Evolutionary conservation across 2,888 invertebrate genomes (phyloP), one percentile per base, ranked within the genome.

Genomic region (Tuberolachnus salignus): DNA sequence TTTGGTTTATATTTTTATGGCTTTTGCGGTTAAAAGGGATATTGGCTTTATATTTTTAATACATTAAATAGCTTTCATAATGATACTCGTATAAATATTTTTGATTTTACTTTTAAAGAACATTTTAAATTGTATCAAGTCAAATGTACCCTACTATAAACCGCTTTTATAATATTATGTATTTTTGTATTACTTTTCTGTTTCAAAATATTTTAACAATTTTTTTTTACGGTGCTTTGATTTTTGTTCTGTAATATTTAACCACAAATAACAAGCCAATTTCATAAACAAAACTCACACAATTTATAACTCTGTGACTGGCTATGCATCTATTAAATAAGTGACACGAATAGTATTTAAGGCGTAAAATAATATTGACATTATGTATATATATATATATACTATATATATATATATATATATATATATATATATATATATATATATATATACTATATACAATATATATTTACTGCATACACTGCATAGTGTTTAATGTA

Each of bases 181-280:
- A 53, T 64, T 74, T 74, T 74, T 53, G 73, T 74, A 63, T 74
- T 53, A 78, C 67, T 67, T 78, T 78, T 78, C 69, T 78, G 78
- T 74, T 69, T 49, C 9, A 67, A 26, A 16, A 51, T 59, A 1
- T 69, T 51, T 34, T 59, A 42, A 13, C 34, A 64, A 51, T 10
- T 26, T 51, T 34, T n/a, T 74, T 49, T 59, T 78, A 59, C 34
- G 78, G 78, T 78, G 78, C 78, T 78, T 78, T 78, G 78, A 78
- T 78, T 78, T 78, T 78, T 78, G 69, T 51, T 59, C 46, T 69
- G 10, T 74, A 64, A 3, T 53, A 61, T 63, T 53, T 9, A 46
- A 23, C 21, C 70, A 53, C 21, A 46, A 71, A 53, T 63, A 61
- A 63, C 51, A 63, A 51, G 72, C 59, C 34, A 72, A 72, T 26